A percentile compares a stretch with the other conserved stretches of the same genome.
Evolutionary conservation across 2,797 vertebrate genomes (phyloP).

Genomic region (Danio albolineatus): DNA sequence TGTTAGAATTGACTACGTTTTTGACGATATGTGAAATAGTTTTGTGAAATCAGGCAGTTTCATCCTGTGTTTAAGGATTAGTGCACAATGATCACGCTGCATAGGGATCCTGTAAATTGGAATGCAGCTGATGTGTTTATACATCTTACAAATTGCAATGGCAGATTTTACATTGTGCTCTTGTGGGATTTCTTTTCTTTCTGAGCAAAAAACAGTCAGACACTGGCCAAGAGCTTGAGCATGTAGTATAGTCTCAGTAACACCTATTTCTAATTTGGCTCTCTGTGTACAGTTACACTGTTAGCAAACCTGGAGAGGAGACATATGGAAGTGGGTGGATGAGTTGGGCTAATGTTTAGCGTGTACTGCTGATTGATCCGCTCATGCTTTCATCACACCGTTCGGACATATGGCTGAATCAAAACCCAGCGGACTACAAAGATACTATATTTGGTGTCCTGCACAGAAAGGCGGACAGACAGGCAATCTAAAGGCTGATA

Average conservation of each 20-base stretch:
- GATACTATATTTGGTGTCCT: conserved; percentile 6
- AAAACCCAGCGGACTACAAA: not conserved
- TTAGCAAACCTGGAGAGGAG: conserved; percentile 20
- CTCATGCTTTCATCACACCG: conserved; percentile 21
- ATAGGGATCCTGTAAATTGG: not conserved
- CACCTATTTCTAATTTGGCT: conserved; percentile 42
- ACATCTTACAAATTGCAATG: not conserved
- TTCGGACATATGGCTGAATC: conserved; percentile 27
- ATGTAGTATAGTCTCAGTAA: conserved; percentile 17
- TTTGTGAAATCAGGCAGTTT: no score
- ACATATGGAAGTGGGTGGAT: conserved; percentile 45
- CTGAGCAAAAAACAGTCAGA: not conserved
- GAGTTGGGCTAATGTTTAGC: conserved; percentile 38
- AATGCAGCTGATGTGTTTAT: not conserved
- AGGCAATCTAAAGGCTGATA: conserved; percentile 1
- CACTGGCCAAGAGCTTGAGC: conserved; percentile 1
- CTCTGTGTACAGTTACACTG: conserved; percentile 1
- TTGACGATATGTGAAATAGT: no score
- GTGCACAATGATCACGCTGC: not conserved
- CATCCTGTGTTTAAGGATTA: not conserved
- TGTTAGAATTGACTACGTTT: no score
- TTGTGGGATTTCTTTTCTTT: conserved; percentile 5
- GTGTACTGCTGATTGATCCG: conserved; percentile 8
- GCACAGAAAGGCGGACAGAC: not conserved
- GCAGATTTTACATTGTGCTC: not conserved